Conservation (phyloP, 2,888 invertebrate species). For the Temnothorax rugatulus region DNA sequence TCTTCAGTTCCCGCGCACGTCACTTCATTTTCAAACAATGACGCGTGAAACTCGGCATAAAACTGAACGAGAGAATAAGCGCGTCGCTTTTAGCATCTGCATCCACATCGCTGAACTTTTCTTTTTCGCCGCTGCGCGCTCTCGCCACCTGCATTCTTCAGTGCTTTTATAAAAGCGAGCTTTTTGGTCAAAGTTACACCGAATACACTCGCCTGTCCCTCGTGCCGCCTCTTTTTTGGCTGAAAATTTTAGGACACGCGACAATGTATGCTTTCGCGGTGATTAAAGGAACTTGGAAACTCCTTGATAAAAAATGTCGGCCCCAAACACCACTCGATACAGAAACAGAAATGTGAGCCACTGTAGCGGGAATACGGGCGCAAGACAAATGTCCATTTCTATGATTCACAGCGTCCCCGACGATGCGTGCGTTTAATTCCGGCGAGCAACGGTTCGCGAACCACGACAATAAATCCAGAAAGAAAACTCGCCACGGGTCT, state of each 20-base stretch:
- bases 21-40: slow-evolving; percentile 47
- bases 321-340: not conserved
- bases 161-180: slow-evolving; percentile 10
- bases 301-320: not conserved
- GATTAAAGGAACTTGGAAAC: slow-evolving; percentile 26
- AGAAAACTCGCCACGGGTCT: slow-evolving; percentile 55
- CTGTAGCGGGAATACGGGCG: not conserved
- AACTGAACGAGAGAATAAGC: slow-evolving; percentile 10
- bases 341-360: not conserved
- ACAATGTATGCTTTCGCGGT: slow-evolving; percentile 17
- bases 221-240: not conserved
- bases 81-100: slow-evolving; percentile 24
- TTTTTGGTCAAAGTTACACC: not conserved
- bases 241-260: slow-evolving; percentile 30
- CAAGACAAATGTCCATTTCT: slow-evolving; percentile 31
- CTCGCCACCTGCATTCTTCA: slow-evolving; percentile 10
- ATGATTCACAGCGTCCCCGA: slow-evolving; percentile 39
- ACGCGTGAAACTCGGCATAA: slow-evolving; percentile 23
- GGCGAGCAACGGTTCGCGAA: slow-evolving; percentile 36
- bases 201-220: not conserved
- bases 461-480: slow-evolving; percentile 63
- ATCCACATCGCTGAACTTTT: slow-evolving; percentile 27
- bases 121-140: not conserved
- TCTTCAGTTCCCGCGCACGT: slow-evolving; percentile 27
- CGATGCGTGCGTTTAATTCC: slow-evolving; percentile 34